Percentiles rank a stretch among this genome's conserved stretches.
phyloP scores from a whole-genome alignment of 1,140 invertebrate genomes.

The Elymnias hypermnestra region DNA sequence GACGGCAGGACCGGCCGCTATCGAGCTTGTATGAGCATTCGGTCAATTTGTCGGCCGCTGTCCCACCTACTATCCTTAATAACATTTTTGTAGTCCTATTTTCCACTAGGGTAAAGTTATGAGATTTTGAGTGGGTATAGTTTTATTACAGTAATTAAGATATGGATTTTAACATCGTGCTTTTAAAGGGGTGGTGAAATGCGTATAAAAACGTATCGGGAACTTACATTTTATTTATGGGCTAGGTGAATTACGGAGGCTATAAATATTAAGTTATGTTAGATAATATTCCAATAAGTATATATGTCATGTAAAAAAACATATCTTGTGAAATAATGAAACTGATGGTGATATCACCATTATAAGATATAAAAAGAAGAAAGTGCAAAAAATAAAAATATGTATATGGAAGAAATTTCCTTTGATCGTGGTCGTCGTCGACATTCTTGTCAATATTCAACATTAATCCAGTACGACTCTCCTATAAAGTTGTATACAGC shows the following conservation, averaged over 20 bases:
- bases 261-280: not conserved
- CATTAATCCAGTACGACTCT: no score
- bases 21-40: constrained; percentile 42
- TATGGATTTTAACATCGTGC: constrained; percentile 46
- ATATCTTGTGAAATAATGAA: no score
- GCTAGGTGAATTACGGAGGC: not conserved
- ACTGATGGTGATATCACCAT: no score
- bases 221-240: not conserved
- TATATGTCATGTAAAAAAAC: no score
- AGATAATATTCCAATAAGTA: no score
- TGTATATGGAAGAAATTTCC: no score
- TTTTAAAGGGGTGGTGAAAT: constrained; percentile 38
- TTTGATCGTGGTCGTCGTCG: no score
- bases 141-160: constrained; percentile 70
- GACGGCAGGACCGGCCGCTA: constrained; percentile 32
- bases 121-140: constrained; percentile 54
- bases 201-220: not conserved
- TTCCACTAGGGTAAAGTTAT: constrained; percentile 59
- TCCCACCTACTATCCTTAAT: constrained; percentile 40
- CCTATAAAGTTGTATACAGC: no score
- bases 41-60: constrained; percentile 54
- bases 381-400: no score
- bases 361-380: no score
- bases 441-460: no score
- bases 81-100: constrained; percentile 53